These are phyloP conservation scores for Phalacrocorax brasilianus DNA, from an alignment of 2,113 vertebrate species.

Conservation along the genomic window DNA sequence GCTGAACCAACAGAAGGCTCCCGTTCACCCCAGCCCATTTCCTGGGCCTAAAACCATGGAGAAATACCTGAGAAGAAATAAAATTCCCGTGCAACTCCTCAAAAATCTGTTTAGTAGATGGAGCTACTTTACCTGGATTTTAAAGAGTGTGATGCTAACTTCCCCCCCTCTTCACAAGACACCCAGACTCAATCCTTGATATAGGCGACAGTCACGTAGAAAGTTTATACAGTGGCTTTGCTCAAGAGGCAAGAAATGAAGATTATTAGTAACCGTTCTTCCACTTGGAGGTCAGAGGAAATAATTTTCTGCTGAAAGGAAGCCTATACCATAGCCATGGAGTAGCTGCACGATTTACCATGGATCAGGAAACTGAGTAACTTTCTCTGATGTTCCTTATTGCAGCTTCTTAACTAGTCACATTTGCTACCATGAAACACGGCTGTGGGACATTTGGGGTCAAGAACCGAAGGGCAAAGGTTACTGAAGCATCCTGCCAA, in stretches of 20 bases:
- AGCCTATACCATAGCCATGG: neutral
- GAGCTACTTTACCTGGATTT: neutral
- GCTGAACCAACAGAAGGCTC: neutral
- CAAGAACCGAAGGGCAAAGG: slow-evolving; percentile 55
- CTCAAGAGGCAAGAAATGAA: neutral
- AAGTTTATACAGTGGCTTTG: neutral
- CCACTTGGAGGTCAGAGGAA: neutral
- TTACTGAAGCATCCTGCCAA: slow-evolving; percentile 47
- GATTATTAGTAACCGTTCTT: neutral
- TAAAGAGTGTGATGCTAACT: neutral
- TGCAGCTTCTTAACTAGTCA: neutral
- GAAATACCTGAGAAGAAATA: neutral
- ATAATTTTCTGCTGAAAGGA: neutral
- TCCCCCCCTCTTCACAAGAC: neutral
- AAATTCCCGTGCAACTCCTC: neutral
- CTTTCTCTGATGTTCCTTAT: neutral
- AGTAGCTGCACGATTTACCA: neutral
- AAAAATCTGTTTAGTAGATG: neutral
- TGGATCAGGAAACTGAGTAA: neutral
- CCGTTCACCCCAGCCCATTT: neutral
- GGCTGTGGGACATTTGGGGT: slow-evolving; percentile 30
- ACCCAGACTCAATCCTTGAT: neutral
- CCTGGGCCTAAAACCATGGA: neutral
- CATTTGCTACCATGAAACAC: neutral
- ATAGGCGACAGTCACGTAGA: rapidly evolving